Evolutionary conservation across 1,140 invertebrate genomes (phyloP).

Genomic region (Maconellicoccus hirsutus): DNA sequence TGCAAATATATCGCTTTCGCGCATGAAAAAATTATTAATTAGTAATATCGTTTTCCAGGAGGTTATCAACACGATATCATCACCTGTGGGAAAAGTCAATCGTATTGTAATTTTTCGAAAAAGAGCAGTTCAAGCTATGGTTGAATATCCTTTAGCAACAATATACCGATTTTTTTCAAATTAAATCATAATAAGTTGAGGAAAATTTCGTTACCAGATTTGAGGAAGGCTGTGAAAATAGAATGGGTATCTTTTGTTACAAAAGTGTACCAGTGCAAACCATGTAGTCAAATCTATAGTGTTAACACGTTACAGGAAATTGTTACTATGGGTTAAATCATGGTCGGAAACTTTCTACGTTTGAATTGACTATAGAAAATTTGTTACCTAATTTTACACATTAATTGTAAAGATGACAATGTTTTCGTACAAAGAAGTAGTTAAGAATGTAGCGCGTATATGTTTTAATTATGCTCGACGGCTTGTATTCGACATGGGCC

Average conservation of each 20-base stretch:
- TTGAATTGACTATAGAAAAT: too few species aligned
- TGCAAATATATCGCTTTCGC: background rate
- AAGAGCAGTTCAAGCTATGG: conserved; percentile 96
- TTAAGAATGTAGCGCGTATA: background rate
- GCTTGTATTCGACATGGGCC: background rate
- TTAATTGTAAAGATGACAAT: too few species aligned
- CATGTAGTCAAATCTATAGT: too few species aligned
- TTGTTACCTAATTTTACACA: too few species aligned
- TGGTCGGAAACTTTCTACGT: too few species aligned
- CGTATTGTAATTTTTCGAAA: conserved; percentile 99
- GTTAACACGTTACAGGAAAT: too few species aligned
- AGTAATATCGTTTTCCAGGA: conserved; percentile 55
- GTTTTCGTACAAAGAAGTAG: background rate
- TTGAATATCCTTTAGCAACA: conserved; percentile 84
- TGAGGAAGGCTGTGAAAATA: too few species aligned
- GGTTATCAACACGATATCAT: conserved; percentile 93
- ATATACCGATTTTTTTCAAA: background rate
- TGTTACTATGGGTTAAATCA: too few species aligned
- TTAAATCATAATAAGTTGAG: background rate
- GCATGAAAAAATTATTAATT: background rate
- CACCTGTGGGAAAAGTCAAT: conserved; percentile 87
- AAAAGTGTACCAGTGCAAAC: too few species aligned
- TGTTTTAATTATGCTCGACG: background rate
- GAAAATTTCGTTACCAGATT: too few species aligned
- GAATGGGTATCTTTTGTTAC: too few species aligned